Conservation (phyloP, 2,888 invertebrate genomes). For the Napeogenes sylphis region DNA sequence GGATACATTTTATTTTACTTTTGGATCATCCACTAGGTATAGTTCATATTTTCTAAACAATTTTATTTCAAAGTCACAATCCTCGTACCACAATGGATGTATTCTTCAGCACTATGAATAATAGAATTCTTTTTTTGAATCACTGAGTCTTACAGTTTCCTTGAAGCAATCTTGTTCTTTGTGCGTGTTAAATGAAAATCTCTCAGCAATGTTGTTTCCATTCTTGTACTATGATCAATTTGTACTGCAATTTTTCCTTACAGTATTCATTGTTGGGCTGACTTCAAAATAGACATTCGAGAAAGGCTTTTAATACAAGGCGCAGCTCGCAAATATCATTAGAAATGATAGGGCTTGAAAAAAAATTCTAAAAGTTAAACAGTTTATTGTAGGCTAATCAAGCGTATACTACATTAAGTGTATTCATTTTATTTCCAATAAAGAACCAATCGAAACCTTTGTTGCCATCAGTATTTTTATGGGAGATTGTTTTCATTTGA, state of each 20-base stretch:
- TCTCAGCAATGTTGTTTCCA: constrained; percentile 7
- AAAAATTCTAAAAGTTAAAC: background rate
- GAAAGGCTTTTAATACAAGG: background rate
- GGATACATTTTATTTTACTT: too few relatives aligned
- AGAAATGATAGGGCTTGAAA: background rate
- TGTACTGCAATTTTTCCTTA: constrained; percentile 7
- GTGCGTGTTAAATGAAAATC: constrained; percentile 7
- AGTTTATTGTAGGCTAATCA: too few relatives aligned
- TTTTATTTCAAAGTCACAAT: constrained; percentile 1
- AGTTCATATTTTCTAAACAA: constrained; percentile 1
- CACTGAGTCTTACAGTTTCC: constrained; percentile 3
- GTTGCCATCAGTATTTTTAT: constrained; percentile 2
- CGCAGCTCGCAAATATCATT: background rate
- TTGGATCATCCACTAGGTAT: too few relatives aligned
- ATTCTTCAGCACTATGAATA: constrained; percentile 5
- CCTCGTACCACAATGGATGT: background rate
- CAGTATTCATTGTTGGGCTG: background rate
- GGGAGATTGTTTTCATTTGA: constrained; percentile 1
- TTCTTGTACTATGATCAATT: constrained; percentile 7
- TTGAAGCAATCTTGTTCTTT: constrained; percentile 7
- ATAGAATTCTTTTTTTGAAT: constrained; percentile 3
- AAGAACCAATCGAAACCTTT: background rate
- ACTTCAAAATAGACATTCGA: constrained; percentile 1
- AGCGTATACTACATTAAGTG: background rate
- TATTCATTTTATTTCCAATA: background rate